A percentile compares a stretch with the other conserved stretches of the same genome.
Evolutionary conservation across 2,888 invertebrate genomes (phyloP).

Genomic region (Podabrus alpinus): DNA sequence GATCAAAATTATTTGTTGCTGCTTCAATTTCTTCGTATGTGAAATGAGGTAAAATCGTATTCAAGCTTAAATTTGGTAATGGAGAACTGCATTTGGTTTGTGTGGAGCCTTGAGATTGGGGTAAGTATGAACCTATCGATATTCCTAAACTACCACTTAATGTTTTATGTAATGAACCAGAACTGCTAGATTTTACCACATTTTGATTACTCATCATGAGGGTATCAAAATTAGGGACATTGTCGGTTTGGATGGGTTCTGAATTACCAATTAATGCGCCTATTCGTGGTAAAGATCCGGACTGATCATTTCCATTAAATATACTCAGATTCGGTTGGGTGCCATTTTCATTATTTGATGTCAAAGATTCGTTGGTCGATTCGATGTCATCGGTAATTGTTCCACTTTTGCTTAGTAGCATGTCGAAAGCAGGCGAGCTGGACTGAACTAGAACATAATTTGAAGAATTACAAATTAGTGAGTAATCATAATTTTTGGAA

Average conservation of each 20-base stretch:
- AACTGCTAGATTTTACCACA: neutral
- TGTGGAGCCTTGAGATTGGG: neutral
- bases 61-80: constrained; percentile 49
- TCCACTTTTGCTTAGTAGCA: neutral
- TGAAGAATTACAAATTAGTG: too few species aligned
- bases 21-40: constrained; percentile 57
- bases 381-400: neutral
- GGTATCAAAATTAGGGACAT: neutral
- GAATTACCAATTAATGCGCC: constrained; percentile 7
- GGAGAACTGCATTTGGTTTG: constrained; percentile 43
- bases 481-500: too few species aligned
- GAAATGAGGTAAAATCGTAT: constrained; percentile 58
- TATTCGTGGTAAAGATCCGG: neutral
- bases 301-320: constrained; percentile 9
- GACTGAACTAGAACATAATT: neutral
- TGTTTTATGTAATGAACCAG: neutral
- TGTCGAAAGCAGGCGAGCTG: neutral
- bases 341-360: neutral
- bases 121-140: constrained; percentile 10
- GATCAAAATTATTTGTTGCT: constrained; percentile 62
- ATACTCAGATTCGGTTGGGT: constrained; percentile 25
- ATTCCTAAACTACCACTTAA: constrained; percentile 17
- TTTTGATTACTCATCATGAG: neutral
- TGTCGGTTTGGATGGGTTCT: neutral
- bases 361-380: neutral